Conservation (phyloP, 1,140 invertebrate genomes). For the Goniozus legneri region DNA sequence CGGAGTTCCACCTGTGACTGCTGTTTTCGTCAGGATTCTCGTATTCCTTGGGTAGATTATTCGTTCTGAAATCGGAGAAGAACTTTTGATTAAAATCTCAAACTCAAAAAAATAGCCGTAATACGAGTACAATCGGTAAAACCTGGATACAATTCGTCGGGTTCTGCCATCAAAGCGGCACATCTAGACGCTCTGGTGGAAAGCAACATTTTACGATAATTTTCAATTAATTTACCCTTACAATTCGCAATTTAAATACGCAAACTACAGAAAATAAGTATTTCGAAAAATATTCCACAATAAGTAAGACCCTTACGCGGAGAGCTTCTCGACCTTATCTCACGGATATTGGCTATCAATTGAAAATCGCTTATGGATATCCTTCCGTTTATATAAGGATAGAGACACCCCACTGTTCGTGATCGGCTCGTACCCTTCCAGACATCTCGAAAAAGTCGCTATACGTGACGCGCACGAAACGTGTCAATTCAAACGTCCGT, state of each 20-base stretch:
- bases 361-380: slow-evolving; percentile 18
- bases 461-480: slow-evolving; percentile 34
- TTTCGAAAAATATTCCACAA: background rate
- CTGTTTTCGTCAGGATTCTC: slow-evolving; percentile 36
- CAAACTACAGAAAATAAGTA: background rate
- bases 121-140: too few relatives aligned
- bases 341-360: slow-evolving; percentile 24
- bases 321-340: too few relatives aligned
- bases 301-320: too few relatives aligned
- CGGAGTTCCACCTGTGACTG: slow-evolving; percentile 59
- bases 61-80: slow-evolving; percentile 44
- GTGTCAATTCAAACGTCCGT: slow-evolving; percentile 40
- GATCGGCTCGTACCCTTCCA: background rate
- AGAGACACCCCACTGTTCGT: too few relatives aligned
- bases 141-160: slow-evolving; percentile 48
- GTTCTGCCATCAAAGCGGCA: slow-evolving; percentile 45
- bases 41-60: slow-evolving; percentile 53
- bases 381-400: slow-evolving; percentile 34
- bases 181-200: slow-evolving; percentile 41
- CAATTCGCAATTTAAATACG: background rate
- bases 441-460: background rate
- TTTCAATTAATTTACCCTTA: background rate
- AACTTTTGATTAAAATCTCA: too few relatives aligned
- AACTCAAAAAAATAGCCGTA: background rate
- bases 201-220: slow-evolving; percentile 30